Evolutionary conservation across 1,140 invertebrate species (phyloP).

Genomic region (Diabrotica undecimpunctata): DNA sequence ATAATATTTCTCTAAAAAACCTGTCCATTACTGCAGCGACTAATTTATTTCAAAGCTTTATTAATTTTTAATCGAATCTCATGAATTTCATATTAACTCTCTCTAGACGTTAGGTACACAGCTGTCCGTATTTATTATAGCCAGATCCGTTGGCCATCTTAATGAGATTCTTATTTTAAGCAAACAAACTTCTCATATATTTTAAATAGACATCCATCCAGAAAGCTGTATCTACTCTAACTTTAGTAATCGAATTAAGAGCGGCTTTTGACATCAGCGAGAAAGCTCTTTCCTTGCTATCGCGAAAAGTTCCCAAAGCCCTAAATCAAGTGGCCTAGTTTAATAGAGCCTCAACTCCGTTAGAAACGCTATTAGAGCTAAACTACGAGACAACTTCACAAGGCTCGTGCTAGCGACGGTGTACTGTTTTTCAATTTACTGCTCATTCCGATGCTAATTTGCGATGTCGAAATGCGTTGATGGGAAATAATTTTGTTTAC

Average conservation of each 20-base stretch:
- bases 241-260: neutral
- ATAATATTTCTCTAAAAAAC: too few relatives aligned
- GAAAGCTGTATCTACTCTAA: neutral
- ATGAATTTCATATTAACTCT: too few relatives aligned
- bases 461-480: too few relatives aligned
- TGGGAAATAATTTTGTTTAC: too few relatives aligned
- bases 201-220: neutral
- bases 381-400: neutral
- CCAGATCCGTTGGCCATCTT: neutral
- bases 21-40: too few relatives aligned
- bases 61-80: too few relatives aligned
- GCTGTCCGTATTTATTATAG: too few relatives aligned
- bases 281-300: slow-evolving; percentile 1
- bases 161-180: neutral
- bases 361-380: neutral
- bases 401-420: too few relatives aligned
- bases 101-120: too few relatives aligned
- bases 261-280: neutral
- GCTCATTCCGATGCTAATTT: too few relatives aligned
- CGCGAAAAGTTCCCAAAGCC: neutral
- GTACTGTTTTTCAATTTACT: too few relatives aligned
- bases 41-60: too few relatives aligned
- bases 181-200: neutral
- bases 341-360: neutral
- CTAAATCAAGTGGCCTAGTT: slow-evolving; percentile 2